A percentile compares a stretch with the other conserved stretches of the same genome.
These are phyloP conservation scores for Lithobates sylvaticus DNA, from an alignment of 2,797 vertebrate genomes.

Conservation along the genomic window DNA sequence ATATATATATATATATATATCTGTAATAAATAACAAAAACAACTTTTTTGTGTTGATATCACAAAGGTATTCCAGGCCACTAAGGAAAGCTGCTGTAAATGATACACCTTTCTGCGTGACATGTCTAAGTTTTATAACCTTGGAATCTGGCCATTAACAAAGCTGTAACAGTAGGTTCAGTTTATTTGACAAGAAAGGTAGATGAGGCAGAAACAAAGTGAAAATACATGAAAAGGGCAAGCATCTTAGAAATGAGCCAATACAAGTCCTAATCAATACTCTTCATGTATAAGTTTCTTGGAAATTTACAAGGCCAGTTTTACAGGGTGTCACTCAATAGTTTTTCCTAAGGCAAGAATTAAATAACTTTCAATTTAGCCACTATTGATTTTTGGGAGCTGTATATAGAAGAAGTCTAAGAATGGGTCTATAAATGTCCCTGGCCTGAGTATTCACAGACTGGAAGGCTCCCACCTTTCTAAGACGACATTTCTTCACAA, in stretches of 20 bases:
- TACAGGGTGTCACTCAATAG: slow-evolving; percentile 43
- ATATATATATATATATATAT: no score
- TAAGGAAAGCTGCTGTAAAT: neutral
- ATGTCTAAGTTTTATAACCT: neutral
- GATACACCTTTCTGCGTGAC: neutral
- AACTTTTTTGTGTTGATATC: neutral
- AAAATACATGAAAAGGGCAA: slow-evolving; percentile 39
- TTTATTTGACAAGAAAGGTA: slow-evolving; percentile 13
- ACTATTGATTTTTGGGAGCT: slow-evolving; percentile 69
- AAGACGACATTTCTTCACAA: slow-evolving; percentile 30
- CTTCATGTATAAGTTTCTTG: slow-evolving; percentile 31
- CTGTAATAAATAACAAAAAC: no score
- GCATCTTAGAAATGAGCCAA: slow-evolving; percentile 17
- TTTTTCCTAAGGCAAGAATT: slow-evolving; percentile 68
- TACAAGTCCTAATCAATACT: slow-evolving; percentile 18
- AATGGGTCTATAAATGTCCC: slow-evolving; percentile 67
- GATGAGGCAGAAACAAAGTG: slow-evolving; percentile 29
- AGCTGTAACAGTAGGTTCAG: neutral
- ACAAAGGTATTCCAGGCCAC: no score
- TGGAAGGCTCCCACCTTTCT: slow-evolving; percentile 64
- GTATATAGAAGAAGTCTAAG: slow-evolving; percentile 66
- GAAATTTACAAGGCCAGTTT: slow-evolving; percentile 38
- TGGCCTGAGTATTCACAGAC: slow-evolving; percentile 65
- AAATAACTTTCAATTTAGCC: slow-evolving; percentile 69
- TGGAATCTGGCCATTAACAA: neutral